phyloP scores from a whole-genome alignment of 2,888 invertebrate genomes.

The Apoda limacodes region DNA sequence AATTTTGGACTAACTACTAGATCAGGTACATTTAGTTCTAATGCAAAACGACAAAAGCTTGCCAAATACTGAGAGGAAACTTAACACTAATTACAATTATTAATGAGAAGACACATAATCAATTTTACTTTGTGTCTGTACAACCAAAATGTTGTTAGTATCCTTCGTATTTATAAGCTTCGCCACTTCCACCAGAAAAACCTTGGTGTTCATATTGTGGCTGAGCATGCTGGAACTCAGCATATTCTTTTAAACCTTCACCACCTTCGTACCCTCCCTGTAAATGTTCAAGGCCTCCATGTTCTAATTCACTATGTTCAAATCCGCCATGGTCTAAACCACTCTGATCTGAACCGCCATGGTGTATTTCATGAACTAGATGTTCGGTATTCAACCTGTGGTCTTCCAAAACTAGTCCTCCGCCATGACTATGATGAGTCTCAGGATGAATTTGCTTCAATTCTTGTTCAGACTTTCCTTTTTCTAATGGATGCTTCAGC shows the following conservation, averaged over 20 bases:
- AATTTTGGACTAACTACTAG: conserved; percentile 37
- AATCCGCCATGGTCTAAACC: conserved; percentile 27
- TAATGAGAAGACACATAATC: too few relatives aligned
- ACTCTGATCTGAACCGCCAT: conserved; percentile 33
- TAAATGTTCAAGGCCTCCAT: conserved; percentile 30
- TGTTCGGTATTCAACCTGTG: conserved; percentile 60
- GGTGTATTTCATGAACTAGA: conserved; percentile 28
- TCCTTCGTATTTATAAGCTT: conserved; percentile 50
- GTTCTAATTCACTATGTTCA: conserved; percentile 34
- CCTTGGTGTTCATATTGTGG: conserved; percentile 45
- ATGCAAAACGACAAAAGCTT: conserved; percentile 27
- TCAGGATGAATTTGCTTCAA: conserved; percentile 73
- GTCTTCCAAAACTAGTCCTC: conserved; percentile 71
- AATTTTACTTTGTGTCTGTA: too few relatives aligned
- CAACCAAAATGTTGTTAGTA: conserved; percentile 39
- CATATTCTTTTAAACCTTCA: conserved; percentile 48
- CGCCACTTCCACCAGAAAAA: conserved; percentile 39
- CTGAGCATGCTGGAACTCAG: conserved; percentile 39
- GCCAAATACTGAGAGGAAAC: conserved; percentile 24
- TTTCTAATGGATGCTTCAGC: conserved; percentile 73
- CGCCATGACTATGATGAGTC: conserved; percentile 68
- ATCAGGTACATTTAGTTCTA: conserved; percentile 52
- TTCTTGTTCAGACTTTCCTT: conserved; percentile 71
- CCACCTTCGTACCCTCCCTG: conserved; percentile 26
- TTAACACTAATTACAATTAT: conserved; percentile 30